Conservation (phyloP, 2,888 invertebrate species). For the Octonoba sinensis region DNA sequence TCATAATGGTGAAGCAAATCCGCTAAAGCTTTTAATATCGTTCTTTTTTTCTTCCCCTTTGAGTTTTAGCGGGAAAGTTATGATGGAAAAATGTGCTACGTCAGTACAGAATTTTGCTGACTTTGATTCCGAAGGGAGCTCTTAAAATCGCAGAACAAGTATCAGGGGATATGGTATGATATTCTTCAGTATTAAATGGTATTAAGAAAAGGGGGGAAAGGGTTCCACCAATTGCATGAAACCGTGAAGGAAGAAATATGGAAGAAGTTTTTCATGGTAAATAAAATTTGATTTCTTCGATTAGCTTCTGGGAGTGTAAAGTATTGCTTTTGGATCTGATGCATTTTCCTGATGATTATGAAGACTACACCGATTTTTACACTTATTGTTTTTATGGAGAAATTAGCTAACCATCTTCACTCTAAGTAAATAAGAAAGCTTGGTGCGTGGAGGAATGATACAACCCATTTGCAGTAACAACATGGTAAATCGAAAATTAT, state of each 20-base stretch:
- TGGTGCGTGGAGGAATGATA: no score
- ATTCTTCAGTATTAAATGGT: conserved; percentile 40
- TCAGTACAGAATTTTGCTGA: conserved; percentile 40
- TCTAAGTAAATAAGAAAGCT: no score
- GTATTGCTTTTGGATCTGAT: no score
- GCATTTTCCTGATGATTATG: no score
- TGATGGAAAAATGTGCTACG: conserved; percentile 54
- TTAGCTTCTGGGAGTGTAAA: no score
- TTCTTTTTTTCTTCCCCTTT: conserved; percentile 27
- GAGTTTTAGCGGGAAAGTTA: conserved; percentile 35
- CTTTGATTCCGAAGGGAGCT: conserved; percentile 22
- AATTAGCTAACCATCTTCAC: no score
- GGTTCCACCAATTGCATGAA: background rate
- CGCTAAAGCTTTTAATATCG: conserved; percentile 43
- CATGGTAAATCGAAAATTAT: no score
- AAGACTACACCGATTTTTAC: no score
- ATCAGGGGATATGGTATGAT: conserved; percentile 52
- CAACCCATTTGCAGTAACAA: no score
- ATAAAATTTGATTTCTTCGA: conserved; percentile 32
- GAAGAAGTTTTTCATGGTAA: conserved; percentile 12
- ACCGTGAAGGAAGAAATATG: conserved; percentile 20
- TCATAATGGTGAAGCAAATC: conserved; percentile 33
- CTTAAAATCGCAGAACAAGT: conserved; percentile 49
- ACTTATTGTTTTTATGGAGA: no score
- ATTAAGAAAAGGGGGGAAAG: conserved; percentile 24